Percentiles rank a stretch among this genome's conserved stretches.
phyloP scores from a whole-genome alignment of 2,797 vertebrate species.

The Furcifer pardalis region DNA sequence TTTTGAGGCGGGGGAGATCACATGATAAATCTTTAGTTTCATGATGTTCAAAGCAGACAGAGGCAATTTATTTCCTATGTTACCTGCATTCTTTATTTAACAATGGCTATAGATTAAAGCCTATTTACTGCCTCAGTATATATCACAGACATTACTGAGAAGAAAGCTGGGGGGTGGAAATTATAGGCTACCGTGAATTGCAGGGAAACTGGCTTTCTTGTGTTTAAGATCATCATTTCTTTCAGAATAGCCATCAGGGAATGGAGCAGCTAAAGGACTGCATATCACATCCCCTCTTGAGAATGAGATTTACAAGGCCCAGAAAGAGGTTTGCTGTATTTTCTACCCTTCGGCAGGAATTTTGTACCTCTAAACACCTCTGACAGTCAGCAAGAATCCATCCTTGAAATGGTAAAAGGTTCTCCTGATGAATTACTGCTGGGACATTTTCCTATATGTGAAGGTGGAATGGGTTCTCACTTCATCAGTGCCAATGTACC shows the following conservation, averaged over 20 bases:
- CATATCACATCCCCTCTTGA: background rate
- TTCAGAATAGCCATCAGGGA: background rate
- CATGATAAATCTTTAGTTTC: constrained; percentile 38
- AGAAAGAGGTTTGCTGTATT: background rate
- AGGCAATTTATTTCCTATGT: constrained; percentile 53
- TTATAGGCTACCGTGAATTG: constrained; percentile 38
- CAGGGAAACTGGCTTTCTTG: background rate
- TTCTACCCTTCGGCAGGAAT: accelerated
- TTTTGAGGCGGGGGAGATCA: constrained; percentile 35
- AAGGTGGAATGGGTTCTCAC: background rate
- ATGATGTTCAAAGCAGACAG: constrained; percentile 11
- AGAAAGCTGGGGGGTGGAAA: constrained; percentile 48
- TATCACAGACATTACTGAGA: constrained; percentile 35
- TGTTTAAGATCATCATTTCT: constrained; percentile 32
- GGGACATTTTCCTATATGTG: background rate
- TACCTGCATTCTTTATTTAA: constrained; percentile 56
- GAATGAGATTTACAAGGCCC: background rate
- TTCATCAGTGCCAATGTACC: background rate
- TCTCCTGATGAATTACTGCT: background rate
- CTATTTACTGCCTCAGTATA: constrained; percentile 46
- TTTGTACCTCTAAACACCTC: background rate
- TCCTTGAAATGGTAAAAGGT: background rate
- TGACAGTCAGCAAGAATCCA: background rate
- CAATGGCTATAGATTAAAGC: constrained; percentile 58
- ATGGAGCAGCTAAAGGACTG: background rate